phyloP scores from a whole-genome alignment of 2,113 vertebrate genomes.

The Eulemur macaco region DNA sequence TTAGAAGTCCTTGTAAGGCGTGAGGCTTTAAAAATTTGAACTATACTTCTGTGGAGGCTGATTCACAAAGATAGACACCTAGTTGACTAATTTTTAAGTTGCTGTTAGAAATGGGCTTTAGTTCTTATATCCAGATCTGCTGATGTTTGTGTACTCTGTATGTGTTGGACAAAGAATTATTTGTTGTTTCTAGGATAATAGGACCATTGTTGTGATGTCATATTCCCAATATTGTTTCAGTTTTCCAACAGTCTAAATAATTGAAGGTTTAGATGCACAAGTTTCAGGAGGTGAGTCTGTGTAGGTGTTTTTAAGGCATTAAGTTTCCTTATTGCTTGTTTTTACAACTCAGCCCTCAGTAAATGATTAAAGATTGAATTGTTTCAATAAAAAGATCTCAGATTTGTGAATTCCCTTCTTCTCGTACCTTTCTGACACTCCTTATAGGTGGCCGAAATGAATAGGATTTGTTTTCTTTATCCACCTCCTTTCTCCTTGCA shows the following conservation, averaged over 20 bases:
- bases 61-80: slow-evolving; percentile 6
- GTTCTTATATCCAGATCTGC: not conserved
- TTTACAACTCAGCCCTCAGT: slow-evolving; percentile 31
- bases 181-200: slow-evolving; percentile 34
- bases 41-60: not conserved
- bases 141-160: not conserved
- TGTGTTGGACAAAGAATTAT: slow-evolving; percentile 3
- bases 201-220: not conserved
- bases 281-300: not conserved
- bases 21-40: slow-evolving; percentile 20
- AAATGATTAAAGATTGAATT: slow-evolving; percentile 32
- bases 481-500: not conserved
- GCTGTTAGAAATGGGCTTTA: slow-evolving; percentile 38
- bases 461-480: not conserved
- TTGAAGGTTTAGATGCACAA: not conserved
- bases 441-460: not conserved
- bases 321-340: not conserved
- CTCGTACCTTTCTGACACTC: not conserved
- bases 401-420: slow-evolving; percentile 6
- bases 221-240: slow-evolving; percentile 33
- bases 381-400: slow-evolving; percentile 39
- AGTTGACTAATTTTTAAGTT: slow-evolving; percentile 32
- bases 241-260: slow-evolving; percentile 38
- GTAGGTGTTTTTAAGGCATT: not conserved
- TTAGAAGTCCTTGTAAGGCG: slow-evolving; percentile 38